A percentile compares a stretch with the other conserved stretches of the same genome.
phyloP scores from a whole-genome alignment of 2,113 vertebrate species.

The Copsychus sechellarum region DNA sequence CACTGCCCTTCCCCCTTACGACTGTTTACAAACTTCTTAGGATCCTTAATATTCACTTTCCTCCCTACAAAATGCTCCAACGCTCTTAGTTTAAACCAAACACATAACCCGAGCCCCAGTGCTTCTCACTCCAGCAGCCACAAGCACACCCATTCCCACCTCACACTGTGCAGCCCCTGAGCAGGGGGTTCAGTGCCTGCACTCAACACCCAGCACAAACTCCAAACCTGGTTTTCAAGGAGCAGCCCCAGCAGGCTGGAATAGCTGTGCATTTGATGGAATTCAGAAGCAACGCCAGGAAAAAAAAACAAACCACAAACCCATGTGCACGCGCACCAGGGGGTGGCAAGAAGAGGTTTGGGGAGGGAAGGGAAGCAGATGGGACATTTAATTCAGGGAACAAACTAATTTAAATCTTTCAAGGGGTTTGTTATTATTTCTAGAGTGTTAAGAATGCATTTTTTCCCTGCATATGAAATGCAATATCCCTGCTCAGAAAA shows the following conservation, averaged over 20 bases:
- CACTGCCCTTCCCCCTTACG: background rate
- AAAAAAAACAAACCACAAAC: background rate
- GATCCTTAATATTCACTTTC: background rate
- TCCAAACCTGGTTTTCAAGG: background rate
- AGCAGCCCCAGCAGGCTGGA: background rate
- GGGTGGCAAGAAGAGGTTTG: slow-evolving; percentile 8
- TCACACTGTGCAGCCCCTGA: rapidly evolving
- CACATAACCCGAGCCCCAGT: rapidly evolving
- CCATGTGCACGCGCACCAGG: background rate
- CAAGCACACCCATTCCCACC: no score
- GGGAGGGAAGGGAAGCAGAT: slow-evolving; percentile 59
- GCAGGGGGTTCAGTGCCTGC: rapidly evolving
- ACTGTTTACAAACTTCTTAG: background rate
- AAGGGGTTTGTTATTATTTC: slow-evolving; percentile 57
- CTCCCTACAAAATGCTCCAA: background rate
- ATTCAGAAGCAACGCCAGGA: background rate
- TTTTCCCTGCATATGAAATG: slow-evolving; percentile 26
- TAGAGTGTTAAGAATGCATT: slow-evolving; percentile 40
- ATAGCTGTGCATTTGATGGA: background rate
- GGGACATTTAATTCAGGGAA: slow-evolving; percentile 66
- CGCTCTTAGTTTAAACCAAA: background rate
- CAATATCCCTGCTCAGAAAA: background rate
- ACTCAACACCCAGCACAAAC: background rate
- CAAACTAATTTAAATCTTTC: slow-evolving; percentile 60
- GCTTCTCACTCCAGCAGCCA: background rate